Evolutionary conservation across 2,888 invertebrate species (phyloP), one percentile per base, ranked within the genome.

Genomic region (Mechanitis messenoides): DNA sequence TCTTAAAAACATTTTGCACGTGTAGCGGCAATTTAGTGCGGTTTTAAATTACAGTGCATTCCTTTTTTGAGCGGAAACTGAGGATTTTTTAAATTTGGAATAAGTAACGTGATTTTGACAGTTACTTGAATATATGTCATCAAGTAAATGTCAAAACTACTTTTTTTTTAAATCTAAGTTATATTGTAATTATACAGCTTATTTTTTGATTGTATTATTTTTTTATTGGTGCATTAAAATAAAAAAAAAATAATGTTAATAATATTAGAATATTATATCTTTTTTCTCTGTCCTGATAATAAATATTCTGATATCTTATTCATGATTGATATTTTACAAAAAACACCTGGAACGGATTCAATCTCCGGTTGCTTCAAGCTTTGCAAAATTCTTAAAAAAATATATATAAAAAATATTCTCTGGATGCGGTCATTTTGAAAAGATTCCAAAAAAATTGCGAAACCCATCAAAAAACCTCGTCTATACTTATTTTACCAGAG

Each of bases 11-110:
- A 73, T 76, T 74, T 74, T 81, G 82, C 87, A 87, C 85, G 81
- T 87, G 80, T 76, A 77, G 74, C 78, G 76, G 77, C 79, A 82
- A 86, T 87, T 87, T 85, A 66, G 80, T 84, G 84, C 79, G 83
- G 87, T 84, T 76, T 88, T 74, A 87, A 85, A 86, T 88, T 88
- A 86, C 87, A 67, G 73, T 66, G 74, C 76, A 77, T 79, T 78
- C 80, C 80, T 71, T 77, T 84, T 87, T 84, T 83, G 77, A 81
- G 81, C 87, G 88, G 89, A 88, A 87, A 79, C 81, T 72, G 80
- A 71, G 71, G 81, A 84, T 86, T 86, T 87, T 84, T 80, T 77
- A 62, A 66, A 68, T 72, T 72, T 73, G 78, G 76, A 73, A 80
- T 78, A 77, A 79, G 77, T 75, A 74, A 72, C 72, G 73, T 46